Evolutionary conservation across 2,797 vertebrate species (phyloP).

Genomic region (Fratercula arctica): DNA sequence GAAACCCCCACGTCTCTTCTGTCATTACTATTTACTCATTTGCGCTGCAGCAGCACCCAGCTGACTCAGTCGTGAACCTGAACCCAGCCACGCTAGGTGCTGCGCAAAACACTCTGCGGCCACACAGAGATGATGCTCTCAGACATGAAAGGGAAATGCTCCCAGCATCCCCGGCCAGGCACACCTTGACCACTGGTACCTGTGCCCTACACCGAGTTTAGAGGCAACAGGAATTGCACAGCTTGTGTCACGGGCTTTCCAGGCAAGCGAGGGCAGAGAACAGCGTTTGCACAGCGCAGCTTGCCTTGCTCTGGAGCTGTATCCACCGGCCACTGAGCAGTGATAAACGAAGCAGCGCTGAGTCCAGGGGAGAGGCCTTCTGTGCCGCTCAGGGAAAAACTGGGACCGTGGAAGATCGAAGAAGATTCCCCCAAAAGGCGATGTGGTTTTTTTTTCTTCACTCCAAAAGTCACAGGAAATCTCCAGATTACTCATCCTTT

Average conservation of each 20-base stretch:
- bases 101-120: not conserved
- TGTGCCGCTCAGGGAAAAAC: not conserved
- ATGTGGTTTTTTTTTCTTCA: not conserved
- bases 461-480: constrained; percentile 60
- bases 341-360: not conserved
- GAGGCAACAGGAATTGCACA: rapidly evolving
- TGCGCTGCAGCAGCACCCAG: not conserved
- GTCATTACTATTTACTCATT: not conserved
- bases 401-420: not conserved
- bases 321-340: not conserved
- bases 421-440: not conserved
- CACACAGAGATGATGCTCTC: not conserved
- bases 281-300: not conserved
- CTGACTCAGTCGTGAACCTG: not conserved
- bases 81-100: not conserved
- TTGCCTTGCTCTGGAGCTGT: not conserved
- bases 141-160: not conserved
- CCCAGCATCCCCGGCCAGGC: not conserved
- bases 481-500: constrained; percentile 63
- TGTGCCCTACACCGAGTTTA: rapidly evolving
- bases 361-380: not conserved
- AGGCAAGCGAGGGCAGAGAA: not conserved
- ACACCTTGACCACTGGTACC: not conserved
- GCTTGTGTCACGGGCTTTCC: not conserved
- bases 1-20: not conserved